Percentiles rank a stretch among this genome's conserved stretches.
Evolutionary conservation across 92 coral and sea anemone genomes (phyloP).

Genomic region (Paramuricea clavata): DNA sequence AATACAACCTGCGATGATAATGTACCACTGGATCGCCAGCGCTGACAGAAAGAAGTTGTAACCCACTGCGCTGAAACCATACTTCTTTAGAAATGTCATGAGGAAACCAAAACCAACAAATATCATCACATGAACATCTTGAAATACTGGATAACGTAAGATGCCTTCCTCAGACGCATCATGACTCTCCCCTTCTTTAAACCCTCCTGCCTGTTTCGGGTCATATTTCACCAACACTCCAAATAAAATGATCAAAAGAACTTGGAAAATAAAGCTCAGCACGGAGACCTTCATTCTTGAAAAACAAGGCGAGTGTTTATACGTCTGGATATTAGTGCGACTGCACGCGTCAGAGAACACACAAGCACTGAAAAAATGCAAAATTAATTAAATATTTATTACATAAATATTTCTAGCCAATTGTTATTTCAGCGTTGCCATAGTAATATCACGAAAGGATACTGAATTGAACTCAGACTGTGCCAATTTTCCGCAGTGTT

Average conservation of each 20-base stretch:
- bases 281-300: slow-evolving; percentile 72
- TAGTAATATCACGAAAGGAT: no score
- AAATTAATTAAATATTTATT: no score
- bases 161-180: neutral
- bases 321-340: neutral
- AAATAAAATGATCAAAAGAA: slow-evolving; percentile 73
- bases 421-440: neutral
- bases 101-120: slow-evolving; percentile 82
- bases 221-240: slow-evolving; percentile 80
- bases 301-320: neutral
- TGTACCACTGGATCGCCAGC: slow-evolving; percentile 75
- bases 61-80: slow-evolving; percentile 76
- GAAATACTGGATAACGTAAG: slow-evolving; percentile 66
- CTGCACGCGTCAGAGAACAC: neutral
- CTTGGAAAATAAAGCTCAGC: slow-evolving; percentile 69
- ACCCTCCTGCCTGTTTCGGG: slow-evolving; percentile 56
- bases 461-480: no score
- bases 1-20: slow-evolving; percentile 30
- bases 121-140: slow-evolving; percentile 85
- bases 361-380: neutral
- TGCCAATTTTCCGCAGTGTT: no score
- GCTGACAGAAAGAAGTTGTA: slow-evolving; percentile 81
- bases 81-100: slow-evolving; percentile 81
- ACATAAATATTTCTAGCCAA: no score
- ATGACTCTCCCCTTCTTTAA: neutral